A percentile compares a stretch with the other conserved stretches of the same genome.
These are phyloP conservation scores for Morone chrysops DNA, from an alignment of 2,113 vertebrate genomes.

Conservation along the genomic window DNA sequence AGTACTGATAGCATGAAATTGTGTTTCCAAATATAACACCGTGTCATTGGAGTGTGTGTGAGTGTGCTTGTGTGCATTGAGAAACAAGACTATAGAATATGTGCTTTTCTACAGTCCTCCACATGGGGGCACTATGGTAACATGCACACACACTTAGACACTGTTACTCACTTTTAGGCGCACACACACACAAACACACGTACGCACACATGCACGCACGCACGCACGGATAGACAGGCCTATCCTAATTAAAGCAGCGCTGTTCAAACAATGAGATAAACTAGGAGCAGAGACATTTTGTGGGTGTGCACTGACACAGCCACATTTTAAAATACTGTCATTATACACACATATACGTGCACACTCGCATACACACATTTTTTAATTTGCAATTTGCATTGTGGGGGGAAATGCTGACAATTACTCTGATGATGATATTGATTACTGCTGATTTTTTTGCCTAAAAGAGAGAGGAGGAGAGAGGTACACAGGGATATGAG, in stretches of 20 bases:
- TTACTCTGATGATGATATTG: constrained; percentile 54
- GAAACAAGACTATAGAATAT: constrained; percentile 44
- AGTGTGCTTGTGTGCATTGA: constrained; percentile 23
- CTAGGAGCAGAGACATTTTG: constrained; percentile 70
- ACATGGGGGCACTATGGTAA: constrained; percentile 76
- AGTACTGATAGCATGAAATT: constrained; percentile 82
- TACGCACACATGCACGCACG: constrained; percentile 17
- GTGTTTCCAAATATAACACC: constrained; percentile 83
- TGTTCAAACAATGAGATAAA: constrained; percentile 81
- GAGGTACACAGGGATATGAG: constrained; percentile 5
- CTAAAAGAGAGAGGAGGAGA: constrained; percentile 32
- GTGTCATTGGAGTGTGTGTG: constrained; percentile 75
- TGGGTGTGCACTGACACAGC: constrained; percentile 61
- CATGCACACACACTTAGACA: constrained; percentile 36
- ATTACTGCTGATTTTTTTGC: constrained; percentile 53
- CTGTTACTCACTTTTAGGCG: constrained; percentile 32
- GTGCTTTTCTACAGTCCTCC: constrained; percentile 42
- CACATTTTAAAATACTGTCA: constrained; percentile 56
- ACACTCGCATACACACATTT: constrained; percentile 11
- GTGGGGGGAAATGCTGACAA: constrained; percentile 44
- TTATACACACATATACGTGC: constrained; percentile 27
- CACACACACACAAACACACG: constrained; percentile 13
- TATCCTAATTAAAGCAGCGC: constrained; percentile 78
- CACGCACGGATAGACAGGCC: constrained; percentile 54
- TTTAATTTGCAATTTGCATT: constrained; percentile 40